Evolutionary conservation across 1,140 invertebrate genomes (phyloP).

Genomic region (Oppia nitens): DNA sequence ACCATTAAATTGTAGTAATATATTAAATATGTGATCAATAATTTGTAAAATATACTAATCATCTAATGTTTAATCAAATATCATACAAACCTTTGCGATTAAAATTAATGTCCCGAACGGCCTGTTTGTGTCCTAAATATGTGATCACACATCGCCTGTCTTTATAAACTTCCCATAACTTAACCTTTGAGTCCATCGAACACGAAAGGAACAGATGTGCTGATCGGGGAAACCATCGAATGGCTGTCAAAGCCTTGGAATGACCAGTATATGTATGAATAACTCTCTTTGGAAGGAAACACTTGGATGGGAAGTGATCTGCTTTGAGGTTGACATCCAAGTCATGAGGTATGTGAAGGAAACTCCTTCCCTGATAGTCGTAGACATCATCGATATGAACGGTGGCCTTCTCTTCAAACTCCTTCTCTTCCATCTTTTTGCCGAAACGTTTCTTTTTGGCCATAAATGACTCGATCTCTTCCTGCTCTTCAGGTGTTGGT

Average conservation of each 20-base stretch:
- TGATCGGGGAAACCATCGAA: slow-evolving; percentile 84
- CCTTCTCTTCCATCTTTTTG: slow-evolving; percentile 58
- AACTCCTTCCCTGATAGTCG: slow-evolving; percentile 93
- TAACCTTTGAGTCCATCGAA: slow-evolving; percentile 92
- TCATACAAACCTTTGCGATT: too few species aligned
- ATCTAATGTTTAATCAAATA: too few species aligned
- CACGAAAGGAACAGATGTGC: slow-evolving; percentile 87
- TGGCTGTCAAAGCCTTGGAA: slow-evolving; percentile 87
- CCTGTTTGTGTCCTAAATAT: slow-evolving; percentile 90
- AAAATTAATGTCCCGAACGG: slow-evolving; percentile 88
- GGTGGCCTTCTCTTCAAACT: slow-evolving; percentile 81
- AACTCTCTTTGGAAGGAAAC: slow-evolving; percentile 91
- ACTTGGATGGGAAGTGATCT: slow-evolving; percentile 80
- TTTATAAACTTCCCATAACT: slow-evolving; percentile 98
- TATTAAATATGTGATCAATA: too few species aligned
- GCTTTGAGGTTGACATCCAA: slow-evolving; percentile 72
- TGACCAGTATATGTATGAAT: slow-evolving; percentile 95
- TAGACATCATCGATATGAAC: slow-evolving; percentile 84
- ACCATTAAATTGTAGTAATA: too few species aligned
- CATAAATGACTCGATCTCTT: slow-evolving; percentile 79
- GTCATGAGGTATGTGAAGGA: slow-evolving; percentile 82
- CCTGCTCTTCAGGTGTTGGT: slow-evolving; percentile 73
- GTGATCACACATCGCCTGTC: slow-evolving; percentile 83
- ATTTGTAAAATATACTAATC: too few species aligned
- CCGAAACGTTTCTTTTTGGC: slow-evolving; percentile 64